Percentiles rank a stretch among this genome's conserved stretches.
phyloP scores from a whole-genome alignment of 2,888 invertebrate genomes.

The Isoperla grammatica region DNA sequence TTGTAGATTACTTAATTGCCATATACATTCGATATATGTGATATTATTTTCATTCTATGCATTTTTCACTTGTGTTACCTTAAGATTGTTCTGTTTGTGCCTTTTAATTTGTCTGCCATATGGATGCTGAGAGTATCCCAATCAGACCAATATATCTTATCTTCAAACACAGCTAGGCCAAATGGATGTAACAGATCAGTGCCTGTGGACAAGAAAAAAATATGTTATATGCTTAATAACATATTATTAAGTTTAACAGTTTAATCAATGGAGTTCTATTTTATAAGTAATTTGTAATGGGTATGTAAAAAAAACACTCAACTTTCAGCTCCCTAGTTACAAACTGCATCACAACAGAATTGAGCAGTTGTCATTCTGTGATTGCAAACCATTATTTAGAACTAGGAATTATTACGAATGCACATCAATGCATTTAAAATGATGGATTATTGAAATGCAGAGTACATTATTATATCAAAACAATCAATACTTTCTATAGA shows the following conservation, averaged over 20 bases:
- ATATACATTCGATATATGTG: too few relatives aligned
- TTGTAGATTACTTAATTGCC: too few relatives aligned
- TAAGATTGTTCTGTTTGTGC: slow-evolving; percentile 59
- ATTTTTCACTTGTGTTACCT: slow-evolving; percentile 41
- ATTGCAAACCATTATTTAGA: background rate
- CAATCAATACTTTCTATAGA: too few relatives aligned
- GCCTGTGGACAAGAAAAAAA: slow-evolving; percentile 40
- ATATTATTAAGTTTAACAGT: too few relatives aligned
- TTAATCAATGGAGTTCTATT: background rate
- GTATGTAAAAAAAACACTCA: too few relatives aligned
- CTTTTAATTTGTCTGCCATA: slow-evolving; percentile 69
- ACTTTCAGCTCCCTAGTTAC: too few relatives aligned
- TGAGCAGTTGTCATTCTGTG: background rate
- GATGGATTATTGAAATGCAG: too few relatives aligned
- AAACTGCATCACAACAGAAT: background rate
- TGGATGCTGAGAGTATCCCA: slow-evolving; percentile 75
- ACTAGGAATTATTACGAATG: background rate
- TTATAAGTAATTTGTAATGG: too few relatives aligned
- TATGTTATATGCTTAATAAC: too few relatives aligned
- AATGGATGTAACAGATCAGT: slow-evolving; percentile 71
- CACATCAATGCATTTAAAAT: too few relatives aligned
- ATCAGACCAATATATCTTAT: slow-evolving; percentile 80
- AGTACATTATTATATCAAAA: too few relatives aligned
- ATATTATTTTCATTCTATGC: too few relatives aligned
- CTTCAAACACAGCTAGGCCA: slow-evolving; percentile 70